Evolutionary conservation across 2,113 vertebrate species (phyloP), one percentile per base, ranked within the genome.

Genomic region (Vulpes lagopus): DNA sequence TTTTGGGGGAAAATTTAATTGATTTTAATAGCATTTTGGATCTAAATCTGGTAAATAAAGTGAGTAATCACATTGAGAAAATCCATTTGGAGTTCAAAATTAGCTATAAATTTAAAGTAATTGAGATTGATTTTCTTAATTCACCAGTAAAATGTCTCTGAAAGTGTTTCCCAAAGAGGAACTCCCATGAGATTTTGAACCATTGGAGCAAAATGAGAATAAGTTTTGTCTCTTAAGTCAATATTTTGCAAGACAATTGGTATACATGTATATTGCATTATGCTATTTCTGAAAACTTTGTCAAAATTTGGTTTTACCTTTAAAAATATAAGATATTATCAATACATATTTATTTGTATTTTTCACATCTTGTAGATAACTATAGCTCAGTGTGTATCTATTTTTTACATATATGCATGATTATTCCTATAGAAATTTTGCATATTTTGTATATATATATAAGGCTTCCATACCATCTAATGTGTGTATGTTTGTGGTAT

Each of bases 41-140:
- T 67, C 62, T 69, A 91, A 88, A 59, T 91, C 71, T 92, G 35
- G n/a, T 91, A 97, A 95, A 93, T 89, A 85, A 79, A 23, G 67
- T 94, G 59, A 71, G 49, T 65, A 71, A 89, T 94, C 78, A 65
- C 59, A 76, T 55, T 91, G 82, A 95, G 90, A 95, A 93, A 94
- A 86, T 82, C 32, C 49, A 95, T 89, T 97, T 92, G 55, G 69
- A 92, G 59, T 94, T 93, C 78, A 97, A 97, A 97, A 81, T 91
- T 93, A 96, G 91, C 60, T 67, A 96, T 81, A 88, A 94, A 96
- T 98, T 95, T 95, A 86, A 97, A 91, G 79, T 95, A 97, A 97
- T 96, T 94, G 82, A 97, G 59, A 95, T 95, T 89, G 93, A 94
- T 97, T 91, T 95, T 97, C 49, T 97, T 89, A 97, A 95, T 94